Conservation (phyloP, 2,797 vertebrate genomes). For the Anas capensis region DNA sequence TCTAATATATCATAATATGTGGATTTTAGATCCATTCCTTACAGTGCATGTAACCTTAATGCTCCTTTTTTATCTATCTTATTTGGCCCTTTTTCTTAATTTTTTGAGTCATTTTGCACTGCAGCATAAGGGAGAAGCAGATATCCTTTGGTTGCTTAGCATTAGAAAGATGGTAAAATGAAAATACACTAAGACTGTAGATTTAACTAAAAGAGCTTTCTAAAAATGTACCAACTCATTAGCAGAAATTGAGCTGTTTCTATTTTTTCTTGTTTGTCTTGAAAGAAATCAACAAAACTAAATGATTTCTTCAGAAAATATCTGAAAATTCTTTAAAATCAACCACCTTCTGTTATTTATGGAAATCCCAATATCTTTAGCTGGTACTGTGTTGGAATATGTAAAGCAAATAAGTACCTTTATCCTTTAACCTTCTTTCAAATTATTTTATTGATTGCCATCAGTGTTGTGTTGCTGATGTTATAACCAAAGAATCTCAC, state of each 20-base stretch:
- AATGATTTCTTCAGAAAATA: neutral
- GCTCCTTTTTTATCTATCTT: neutral
- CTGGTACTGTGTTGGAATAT: neutral
- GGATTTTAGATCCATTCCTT: neutral
- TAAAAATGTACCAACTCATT: neutral
- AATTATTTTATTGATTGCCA: neutral
- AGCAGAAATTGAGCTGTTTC: neutral
- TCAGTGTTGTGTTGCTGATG: neutral
- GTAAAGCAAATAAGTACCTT: neutral
- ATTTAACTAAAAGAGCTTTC: slow-evolving; percentile 20
- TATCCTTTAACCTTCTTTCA: neutral
- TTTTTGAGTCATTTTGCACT: neutral
- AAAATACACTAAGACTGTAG: neutral
- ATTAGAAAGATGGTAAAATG: slow-evolving; percentile 11
- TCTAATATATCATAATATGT: neutral
- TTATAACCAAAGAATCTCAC: neutral
- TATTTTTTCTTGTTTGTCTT: neutral
- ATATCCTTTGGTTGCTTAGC: slow-evolving; percentile 14
- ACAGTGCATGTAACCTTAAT: neutral
- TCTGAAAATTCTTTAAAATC: neutral
- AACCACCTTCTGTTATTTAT: accelerated
- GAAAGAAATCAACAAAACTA: neutral
- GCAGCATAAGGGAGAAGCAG: slow-evolving; percentile 9
- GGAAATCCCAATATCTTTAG: neutral
- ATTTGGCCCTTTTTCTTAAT: neutral